phyloP scores from a whole-genome alignment of 2,797 vertebrate species.

The Merluccius polli region DNA sequence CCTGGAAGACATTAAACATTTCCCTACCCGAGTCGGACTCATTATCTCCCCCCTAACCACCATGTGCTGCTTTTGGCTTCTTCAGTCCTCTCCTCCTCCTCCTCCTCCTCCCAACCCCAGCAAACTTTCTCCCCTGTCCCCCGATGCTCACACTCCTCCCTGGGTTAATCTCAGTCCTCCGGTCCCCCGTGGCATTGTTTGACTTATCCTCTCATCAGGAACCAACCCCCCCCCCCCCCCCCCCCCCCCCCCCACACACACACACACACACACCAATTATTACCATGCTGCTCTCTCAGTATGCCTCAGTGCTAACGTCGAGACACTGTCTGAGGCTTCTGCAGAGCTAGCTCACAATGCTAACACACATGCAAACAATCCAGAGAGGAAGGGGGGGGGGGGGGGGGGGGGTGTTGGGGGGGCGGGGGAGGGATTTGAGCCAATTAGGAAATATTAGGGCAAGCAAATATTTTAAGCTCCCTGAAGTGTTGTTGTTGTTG shows the following conservation, averaged over 20 bases:
- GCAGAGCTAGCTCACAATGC: conserved; percentile 26
- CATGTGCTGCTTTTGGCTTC: conserved; percentile 9
- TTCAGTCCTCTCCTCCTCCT: conserved; percentile 7
- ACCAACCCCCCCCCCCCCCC: conserved; percentile 5
- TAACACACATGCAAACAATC: conserved; percentile 72
- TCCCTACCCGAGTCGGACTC: conserved; percentile 31
- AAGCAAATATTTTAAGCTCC: conserved; percentile 80
- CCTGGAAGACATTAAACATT: conserved; percentile 46
- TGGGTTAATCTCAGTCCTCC: conserved; percentile 26
- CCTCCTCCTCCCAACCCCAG: background rate
- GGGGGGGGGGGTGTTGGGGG: too few species aligned
- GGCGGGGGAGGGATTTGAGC: conserved; percentile 66
- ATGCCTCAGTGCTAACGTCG: conserved; percentile 28
- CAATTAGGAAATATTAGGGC: conserved; percentile 81
- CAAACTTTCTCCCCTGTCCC: conserved; percentile 1
- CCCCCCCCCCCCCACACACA: too few species aligned
- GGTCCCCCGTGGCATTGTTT: conserved; percentile 31
- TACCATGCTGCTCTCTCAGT: conserved; percentile 32
- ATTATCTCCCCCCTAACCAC: conserved; percentile 33
- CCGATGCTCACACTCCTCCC: conserved; percentile 13
- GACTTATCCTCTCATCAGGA: conserved; percentile 46
- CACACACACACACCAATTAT: conserved; percentile 31
- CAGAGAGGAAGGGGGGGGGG: background rate
- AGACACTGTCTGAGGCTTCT: conserved; percentile 28
- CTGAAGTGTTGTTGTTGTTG: conserved; percentile 70